Evolutionary conservation across 2,113 vertebrate species (phyloP), one percentile per base, ranked within the genome.

Genomic region (Clarias macrocephalus): DNA sequence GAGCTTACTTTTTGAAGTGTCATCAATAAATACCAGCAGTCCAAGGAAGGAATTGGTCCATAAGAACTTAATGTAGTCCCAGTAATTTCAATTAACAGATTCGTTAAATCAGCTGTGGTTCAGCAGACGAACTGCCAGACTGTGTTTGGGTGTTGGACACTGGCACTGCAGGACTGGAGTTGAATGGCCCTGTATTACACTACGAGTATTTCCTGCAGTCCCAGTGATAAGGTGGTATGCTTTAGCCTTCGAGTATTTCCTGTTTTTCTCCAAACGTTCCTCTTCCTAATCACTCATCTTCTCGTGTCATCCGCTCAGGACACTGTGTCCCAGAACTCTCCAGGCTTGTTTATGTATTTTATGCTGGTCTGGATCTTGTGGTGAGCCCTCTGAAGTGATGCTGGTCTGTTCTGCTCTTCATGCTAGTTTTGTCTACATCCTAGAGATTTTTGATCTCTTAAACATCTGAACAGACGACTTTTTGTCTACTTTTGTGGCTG

Each of bases 351-450:
- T 86, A 54, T 79, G 18, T 5, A 3, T 86, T 66, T 66, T 56
- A 80, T 85, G 83, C 75, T 75, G 83, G 83, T 85, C 72, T 85
- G 68, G 18, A 85, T 85, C 70, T 62, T 85, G 68, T 85, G 83
- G 70, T 75, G 56, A 85, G 57, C 7, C 70, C 21, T 59, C 65
- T 84, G 83, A 83, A 59, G 83, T 84, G 52, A 73, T 56, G 66
- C 68, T 84, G 66, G 52, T 72, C 65, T 73, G 52, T 70, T 66
- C 54, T 72, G 72, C n/a, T 84, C 83, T 84, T 25, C 15, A 73
- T 37, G n/a, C 66, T 33, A 57, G 18, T 59, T 30, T 21, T 60
- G 57, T 37, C 79, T 21, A 42, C 30, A 81, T 81, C 30, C 79
- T 60, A 56, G 66, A 33, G n/a, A 83, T 54, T 13, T 81, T 68